Percentiles rank a stretch among this genome's conserved stretches.
These are phyloP conservation scores for Saccopteryx bilineata DNA, from an alignment of 2,113 vertebrate species.

Conservation along the genomic window DNA sequence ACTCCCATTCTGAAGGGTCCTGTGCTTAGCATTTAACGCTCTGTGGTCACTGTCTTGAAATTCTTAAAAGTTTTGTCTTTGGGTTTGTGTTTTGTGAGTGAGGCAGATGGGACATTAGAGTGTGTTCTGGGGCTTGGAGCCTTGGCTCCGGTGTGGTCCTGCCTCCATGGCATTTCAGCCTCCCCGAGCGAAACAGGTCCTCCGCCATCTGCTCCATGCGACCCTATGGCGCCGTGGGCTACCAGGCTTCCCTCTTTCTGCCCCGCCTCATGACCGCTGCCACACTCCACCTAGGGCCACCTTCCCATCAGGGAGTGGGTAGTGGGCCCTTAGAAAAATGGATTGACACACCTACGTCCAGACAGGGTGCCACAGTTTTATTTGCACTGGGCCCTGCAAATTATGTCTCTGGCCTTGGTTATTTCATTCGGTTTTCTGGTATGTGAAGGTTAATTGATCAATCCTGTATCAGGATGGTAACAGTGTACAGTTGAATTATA, in stretches of 20 bases:
- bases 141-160: not conserved
- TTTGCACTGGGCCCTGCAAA: not conserved
- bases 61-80: slow-evolving; percentile 22
- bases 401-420: not conserved
- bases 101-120: not conserved
- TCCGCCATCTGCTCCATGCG: not conserved
- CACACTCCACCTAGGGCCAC: not conserved
- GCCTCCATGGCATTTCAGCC: not conserved
- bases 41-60: not conserved
- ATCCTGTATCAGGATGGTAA: not conserved
- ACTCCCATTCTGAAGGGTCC: not conserved
- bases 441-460: not conserved
- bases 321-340: not conserved
- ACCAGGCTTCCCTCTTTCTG: not conserved
- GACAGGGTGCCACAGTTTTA: not conserved
- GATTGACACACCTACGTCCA: not conserved
- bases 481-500: not conserved
- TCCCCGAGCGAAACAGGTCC: not conserved
- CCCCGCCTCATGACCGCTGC: too few relatives aligned
- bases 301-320: not conserved
- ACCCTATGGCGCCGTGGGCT: not conserved
- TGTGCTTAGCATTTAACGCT: not conserved
- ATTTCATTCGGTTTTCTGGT: not conserved
- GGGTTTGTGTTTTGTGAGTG: not conserved
- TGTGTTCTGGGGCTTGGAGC: not conserved